Base-by-base conservation (phyloP, 1,140 invertebrate genomes). In the Bilobella aurantiaca region DNA sequence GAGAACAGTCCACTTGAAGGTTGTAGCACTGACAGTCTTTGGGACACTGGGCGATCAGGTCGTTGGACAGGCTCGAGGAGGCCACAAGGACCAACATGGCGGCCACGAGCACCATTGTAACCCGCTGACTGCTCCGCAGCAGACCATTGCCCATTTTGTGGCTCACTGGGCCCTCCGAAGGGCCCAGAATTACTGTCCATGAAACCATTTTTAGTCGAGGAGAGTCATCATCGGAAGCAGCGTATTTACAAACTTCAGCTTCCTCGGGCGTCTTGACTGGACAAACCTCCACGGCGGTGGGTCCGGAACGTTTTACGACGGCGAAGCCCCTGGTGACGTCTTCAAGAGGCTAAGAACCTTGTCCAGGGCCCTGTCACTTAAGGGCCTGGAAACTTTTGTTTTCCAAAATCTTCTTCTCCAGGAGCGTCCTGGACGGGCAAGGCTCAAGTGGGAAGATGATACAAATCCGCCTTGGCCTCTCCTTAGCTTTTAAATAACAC, bases 1-100 rank as follows among this genome's bases (percentile, higher is more conserved):
- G 85, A 46, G 88, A 87, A 76, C 91, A 93, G 75, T 93, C 87
- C 29, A 91, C 85, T 56, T 85, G 85, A 58, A 85, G 80, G 62
- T 85, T 85, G 63, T 82, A 81, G 76, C 91, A 93, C 70, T 84
- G 81, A 78, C 90, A 93, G 21, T 85, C 84, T 79, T 84, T 84
- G 3, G 91, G 90, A 78, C 91, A 93, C 42, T 78, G 78, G 58
- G 75, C 74, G 14, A 76, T 64, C 23, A 68, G 53, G 25, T 70
- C 71, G 65, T 72, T 69, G 66, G 64, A 68, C 56, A 72, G 42
- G 8, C 67, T 65, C 18, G 70, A 72, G 21, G 70, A 72, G 27
- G 70, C 69, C 34, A 69, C 71, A 34, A 72, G 68, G 47, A 72
- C 71, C 37, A 69, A 58, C 63, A 72, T 65, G 23, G 68, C 71